These are phyloP conservation scores for Marmota flaviventris DNA, from an alignment of 2,113 vertebrate species.

Conservation along the genomic window DNA sequence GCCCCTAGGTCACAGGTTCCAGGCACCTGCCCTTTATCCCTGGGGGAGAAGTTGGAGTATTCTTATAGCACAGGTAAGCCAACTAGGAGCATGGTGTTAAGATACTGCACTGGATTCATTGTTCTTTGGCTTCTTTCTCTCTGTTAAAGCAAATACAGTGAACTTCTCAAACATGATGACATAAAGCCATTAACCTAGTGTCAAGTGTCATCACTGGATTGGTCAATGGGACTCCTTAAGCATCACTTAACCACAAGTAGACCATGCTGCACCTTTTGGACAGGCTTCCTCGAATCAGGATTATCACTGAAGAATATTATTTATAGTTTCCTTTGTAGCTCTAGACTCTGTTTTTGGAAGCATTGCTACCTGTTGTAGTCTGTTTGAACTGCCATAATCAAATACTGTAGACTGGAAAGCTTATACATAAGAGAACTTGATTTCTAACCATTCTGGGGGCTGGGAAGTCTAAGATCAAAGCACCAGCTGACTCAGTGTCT, in stretches of 20 bases:
- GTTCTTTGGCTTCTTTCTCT: not conserved
- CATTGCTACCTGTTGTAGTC: not conserved
- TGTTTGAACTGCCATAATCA: not conserved
- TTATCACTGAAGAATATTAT: accelerated
- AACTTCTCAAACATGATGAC: not conserved
- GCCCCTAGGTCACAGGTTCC: not conserved
- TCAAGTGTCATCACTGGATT: not conserved
- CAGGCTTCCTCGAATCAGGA: not conserved
- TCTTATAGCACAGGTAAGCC: not conserved
- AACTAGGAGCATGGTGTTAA: not conserved
- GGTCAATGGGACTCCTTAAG: not conserved
- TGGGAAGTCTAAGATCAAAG: not conserved
- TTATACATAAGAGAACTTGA: not conserved
- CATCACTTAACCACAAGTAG: not conserved
- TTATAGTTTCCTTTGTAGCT: not conserved
- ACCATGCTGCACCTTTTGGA: not conserved
- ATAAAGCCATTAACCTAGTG: not conserved
- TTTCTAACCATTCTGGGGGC: not conserved
- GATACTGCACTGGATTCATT: not conserved
- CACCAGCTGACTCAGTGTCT: not conserved
- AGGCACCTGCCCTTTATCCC: not conserved
- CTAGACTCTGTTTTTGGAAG: too few relatives aligned
- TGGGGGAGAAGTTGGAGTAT: not conserved
- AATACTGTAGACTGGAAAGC: not conserved
- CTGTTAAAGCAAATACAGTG: not conserved